Evolutionary conservation across 1,140 invertebrate species (phyloP).

Genomic region (Hycleus phaleratus): DNA sequence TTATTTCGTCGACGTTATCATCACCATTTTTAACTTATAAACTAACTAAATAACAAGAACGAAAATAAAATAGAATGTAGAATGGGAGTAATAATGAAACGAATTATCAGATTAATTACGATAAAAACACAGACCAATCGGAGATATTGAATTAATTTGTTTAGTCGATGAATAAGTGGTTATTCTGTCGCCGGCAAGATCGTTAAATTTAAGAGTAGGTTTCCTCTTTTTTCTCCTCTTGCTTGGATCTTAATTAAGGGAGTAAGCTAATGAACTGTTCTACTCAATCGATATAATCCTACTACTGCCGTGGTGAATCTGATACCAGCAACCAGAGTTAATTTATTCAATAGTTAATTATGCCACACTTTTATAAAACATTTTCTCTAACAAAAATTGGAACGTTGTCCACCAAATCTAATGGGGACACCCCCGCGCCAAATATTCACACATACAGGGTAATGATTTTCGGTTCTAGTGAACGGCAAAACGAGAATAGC

Average conservation of each 20-base stretch:
- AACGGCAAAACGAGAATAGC: too few relatives aligned
- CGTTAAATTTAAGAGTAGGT: slow-evolving; percentile 28
- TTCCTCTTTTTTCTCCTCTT: slow-evolving; percentile 4
- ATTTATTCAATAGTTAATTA: slow-evolving; percentile 34
- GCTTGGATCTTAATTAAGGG: slow-evolving; percentile 24
- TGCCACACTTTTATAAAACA: slow-evolving; percentile 26
- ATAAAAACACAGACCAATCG: slow-evolving; percentile 5
- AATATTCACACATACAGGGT: too few relatives aligned
- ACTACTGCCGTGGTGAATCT: slow-evolving; percentile 28
- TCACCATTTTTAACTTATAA: too few relatives aligned
- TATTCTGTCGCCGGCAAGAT: slow-evolving; percentile 24
- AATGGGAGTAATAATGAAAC: too few relatives aligned
- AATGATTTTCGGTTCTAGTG: too few relatives aligned
- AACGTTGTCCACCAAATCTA: too few relatives aligned
- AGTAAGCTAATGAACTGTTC: slow-evolving; percentile 31
- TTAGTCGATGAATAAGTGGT: slow-evolving; percentile 13
- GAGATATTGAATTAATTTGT: slow-evolving; percentile 12
- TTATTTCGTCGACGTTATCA: neutral
- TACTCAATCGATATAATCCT: slow-evolving; percentile 32
- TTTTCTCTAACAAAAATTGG: neutral
- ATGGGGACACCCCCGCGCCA: too few relatives aligned
- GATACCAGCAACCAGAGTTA: slow-evolving; percentile 25
- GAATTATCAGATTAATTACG: slow-evolving; percentile 11
- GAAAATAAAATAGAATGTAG: too few relatives aligned
- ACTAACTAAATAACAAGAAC: too few relatives aligned